These are phyloP conservation scores for Cordylochernes scorpioides DNA, from an alignment of 2,888 invertebrate species.

Conservation along the genomic window DNA sequence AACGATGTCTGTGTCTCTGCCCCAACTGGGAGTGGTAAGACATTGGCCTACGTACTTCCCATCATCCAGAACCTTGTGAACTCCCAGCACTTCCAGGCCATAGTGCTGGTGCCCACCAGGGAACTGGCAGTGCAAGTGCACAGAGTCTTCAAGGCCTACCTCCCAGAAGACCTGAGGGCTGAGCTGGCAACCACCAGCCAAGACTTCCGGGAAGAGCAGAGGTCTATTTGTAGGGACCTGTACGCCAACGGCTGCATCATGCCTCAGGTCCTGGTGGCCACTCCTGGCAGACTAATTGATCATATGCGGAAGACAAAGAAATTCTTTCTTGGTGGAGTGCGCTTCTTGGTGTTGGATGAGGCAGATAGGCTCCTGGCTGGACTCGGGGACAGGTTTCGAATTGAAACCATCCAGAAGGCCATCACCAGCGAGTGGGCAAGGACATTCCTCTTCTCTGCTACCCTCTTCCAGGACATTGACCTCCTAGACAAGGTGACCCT, in stretches of 20 bases:
- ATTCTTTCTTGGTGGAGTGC: slow-evolving; percentile 17
- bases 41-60: slow-evolving; percentile 71
- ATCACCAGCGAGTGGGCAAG: too few relatives aligned
- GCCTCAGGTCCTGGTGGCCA: slow-evolving; percentile 27
- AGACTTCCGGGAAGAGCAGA: slow-evolving; percentile 23
- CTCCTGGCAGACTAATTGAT: slow-evolving; percentile 28
- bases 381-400: too few relatives aligned
- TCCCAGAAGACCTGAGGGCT: slow-evolving; percentile 31
- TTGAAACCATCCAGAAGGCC: too few relatives aligned
- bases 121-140: slow-evolving; percentile 74
- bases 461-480: slow-evolving; percentile 83
- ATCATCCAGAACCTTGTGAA: slow-evolving; percentile 43
- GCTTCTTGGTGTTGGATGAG: slow-evolving; percentile 75
- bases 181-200: slow-evolving; percentile 37
- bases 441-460: slow-evolving; percentile 88
- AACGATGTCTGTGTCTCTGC: slow-evolving; percentile 83
- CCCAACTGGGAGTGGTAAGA: slow-evolving; percentile 92
- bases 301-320: slow-evolving; percentile 23
- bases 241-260: slow-evolving; percentile 28
- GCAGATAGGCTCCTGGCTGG: slow-evolving; percentile 82
- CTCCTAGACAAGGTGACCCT: slow-evolving; percentile 60
- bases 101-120: slow-evolving; percentile 68
- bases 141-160: slow-evolving; percentile 39
- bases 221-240: slow-evolving; percentile 23
- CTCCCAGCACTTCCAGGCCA: slow-evolving; percentile 41